phyloP scores from a whole-genome alignment of 2,797 vertebrate genomes.

The Pantherophis alleghaniensis region DNA sequence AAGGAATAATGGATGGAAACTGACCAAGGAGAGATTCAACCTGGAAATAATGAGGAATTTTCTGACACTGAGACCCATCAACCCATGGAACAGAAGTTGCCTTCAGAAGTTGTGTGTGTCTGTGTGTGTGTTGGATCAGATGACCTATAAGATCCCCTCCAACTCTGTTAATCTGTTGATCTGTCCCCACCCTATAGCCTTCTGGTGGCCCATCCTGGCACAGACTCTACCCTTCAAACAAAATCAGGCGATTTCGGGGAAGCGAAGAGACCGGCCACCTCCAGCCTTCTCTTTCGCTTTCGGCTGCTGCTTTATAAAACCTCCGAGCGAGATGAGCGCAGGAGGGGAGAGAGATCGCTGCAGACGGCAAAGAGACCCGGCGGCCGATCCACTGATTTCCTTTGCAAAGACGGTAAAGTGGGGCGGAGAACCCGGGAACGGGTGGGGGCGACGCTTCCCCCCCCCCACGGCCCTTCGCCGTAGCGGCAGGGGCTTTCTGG shows the following conservation, averaged over 20 bases:
- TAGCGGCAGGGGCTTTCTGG: background rate
- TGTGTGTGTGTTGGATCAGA: no score
- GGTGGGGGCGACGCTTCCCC: background rate
- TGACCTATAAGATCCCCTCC: no score
- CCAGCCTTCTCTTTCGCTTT: background rate
- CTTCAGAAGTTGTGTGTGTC: no score
- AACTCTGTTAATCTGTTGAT: no score
- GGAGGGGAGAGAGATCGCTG: background rate
- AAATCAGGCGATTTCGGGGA: background rate
- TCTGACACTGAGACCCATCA: no score
- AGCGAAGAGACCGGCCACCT: background rate
- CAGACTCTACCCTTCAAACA: accelerated
- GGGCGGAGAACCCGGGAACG: no score
- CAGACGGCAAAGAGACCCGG: background rate
- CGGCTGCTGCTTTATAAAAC: background rate
- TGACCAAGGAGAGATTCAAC: no score
- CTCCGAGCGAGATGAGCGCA: background rate
- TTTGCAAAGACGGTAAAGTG: background rate
- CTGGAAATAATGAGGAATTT: no score
- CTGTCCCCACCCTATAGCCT: no score
- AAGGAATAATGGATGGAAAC: no score
- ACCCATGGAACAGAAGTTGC: no score
- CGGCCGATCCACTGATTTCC: background rate
- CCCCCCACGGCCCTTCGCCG: background rate
- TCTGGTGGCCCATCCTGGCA: background rate